These are phyloP conservation scores for Phengaris alcon DNA, from an alignment of 2,888 invertebrate species.

Conservation along the genomic window DNA sequence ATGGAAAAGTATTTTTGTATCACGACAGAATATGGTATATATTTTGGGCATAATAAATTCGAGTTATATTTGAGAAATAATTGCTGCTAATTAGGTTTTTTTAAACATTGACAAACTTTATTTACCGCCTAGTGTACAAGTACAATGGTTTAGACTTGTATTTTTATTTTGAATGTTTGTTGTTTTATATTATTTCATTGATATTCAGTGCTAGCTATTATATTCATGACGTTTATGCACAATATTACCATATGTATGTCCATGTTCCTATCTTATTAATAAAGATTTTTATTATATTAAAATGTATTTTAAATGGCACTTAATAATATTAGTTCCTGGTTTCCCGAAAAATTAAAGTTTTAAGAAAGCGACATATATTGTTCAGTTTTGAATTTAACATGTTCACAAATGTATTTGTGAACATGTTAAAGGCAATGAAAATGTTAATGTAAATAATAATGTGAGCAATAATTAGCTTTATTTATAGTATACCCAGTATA, in stretches of 20 bases:
- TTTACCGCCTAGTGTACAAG: neutral
- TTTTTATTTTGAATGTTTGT: neutral
- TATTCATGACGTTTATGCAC: neutral
- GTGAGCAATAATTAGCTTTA: no score
- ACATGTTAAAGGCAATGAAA: no score
- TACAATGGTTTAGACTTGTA: neutral
- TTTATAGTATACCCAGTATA: no score
- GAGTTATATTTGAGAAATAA: neutral
- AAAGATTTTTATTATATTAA: neutral
- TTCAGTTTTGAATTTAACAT: no score
- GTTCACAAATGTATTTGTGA: no score
- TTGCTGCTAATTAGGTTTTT: neutral
- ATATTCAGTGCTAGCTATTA: neutral
- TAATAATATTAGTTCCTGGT: neutral
- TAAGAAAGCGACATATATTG: no score
- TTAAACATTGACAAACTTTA: neutral
- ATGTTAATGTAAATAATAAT: no score
- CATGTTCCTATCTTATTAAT: constrained; percentile 20
- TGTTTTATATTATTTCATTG: neutral
- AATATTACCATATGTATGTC: neutral
- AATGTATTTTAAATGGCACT: neutral
- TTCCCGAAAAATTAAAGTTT: no score
- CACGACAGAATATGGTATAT: neutral
- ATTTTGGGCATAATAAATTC: neutral
- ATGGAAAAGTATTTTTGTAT: neutral